Percentiles rank a stretch among this genome's conserved stretches.
These are phyloP conservation scores for Neodiprion virginianus DNA, from an alignment of 1,140 invertebrate genomes.

Conservation along the genomic window DNA sequence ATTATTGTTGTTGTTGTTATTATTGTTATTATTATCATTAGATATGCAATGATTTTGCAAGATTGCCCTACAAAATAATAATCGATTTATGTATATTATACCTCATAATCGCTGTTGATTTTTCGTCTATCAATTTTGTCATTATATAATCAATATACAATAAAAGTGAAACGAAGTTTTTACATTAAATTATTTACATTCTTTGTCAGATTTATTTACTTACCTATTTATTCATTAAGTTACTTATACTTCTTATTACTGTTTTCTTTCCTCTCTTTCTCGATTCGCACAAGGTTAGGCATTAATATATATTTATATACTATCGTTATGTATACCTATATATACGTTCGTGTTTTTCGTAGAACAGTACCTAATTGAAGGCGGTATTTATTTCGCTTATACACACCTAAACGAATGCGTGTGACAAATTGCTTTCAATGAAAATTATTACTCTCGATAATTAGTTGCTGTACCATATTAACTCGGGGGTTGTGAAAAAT, in stretches of 20 bases:
- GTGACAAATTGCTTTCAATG: too few species aligned
- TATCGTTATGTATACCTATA: background rate
- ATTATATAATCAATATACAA: conserved; percentile 35
- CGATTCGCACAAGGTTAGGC: conserved; percentile 4
- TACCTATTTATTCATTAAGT: conserved; percentile 22
- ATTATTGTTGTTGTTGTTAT: too few species aligned
- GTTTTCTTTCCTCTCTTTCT: conserved; percentile 21
- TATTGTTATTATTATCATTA: too few species aligned
- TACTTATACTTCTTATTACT: background rate
- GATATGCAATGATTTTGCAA: too few species aligned
- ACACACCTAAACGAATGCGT: too few species aligned
- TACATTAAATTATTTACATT: conserved; percentile 52
- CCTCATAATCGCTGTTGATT: background rate
- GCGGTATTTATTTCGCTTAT: too few species aligned
- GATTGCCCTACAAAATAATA: too few species aligned
- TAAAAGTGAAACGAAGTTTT: conserved; percentile 43
- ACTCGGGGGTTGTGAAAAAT: too few species aligned
- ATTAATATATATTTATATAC: background rate
- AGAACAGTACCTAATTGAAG: too few species aligned
- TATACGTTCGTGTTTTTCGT: too few species aligned
- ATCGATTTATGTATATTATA: background rate
- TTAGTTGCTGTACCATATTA: too few species aligned
- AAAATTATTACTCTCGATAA: too few species aligned
- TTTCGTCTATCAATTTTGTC: background rate
- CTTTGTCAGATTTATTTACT: conserved; percentile 23